Base-by-base conservation (phyloP, 2,113 vertebrate genomes). In the Bucco capensis region DNA sequence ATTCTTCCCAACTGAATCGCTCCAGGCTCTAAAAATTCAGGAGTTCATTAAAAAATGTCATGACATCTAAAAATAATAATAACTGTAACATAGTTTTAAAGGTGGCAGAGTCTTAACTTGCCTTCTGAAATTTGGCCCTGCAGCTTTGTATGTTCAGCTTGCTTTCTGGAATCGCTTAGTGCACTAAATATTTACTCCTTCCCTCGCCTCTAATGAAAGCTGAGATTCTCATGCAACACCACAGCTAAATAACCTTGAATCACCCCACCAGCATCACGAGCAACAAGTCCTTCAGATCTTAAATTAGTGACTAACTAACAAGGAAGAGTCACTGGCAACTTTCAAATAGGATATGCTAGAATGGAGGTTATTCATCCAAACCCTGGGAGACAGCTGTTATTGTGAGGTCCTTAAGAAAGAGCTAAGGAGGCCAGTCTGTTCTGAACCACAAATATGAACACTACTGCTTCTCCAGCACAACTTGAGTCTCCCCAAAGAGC, bases 1-100 rank as follows among this genome's bases (percentile, higher is more conserved):
- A 71, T 72, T 90, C 60, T 70, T 57, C 54, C 69, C 42, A 77
- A 27, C 1, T 64, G 47, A 90, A 72, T 81, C 71, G 57, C 57
- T 94, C 47, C 35, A 60, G 82, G 79, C 51, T 56, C 65, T 81
- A 86, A 89, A 95, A 88, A 83, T 69, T 81, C 69, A 86, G 69
- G 33, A 70, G 47, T 84, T 89, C 54, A 38, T 66, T 88, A 91
- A 83, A 88, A n/a, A 92, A 50, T 6, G 8, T 51, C 33, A 58
- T 28, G 28, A 64, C 72, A 91, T 56, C 76, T 71, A 86, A 83
- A 90, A 90, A 83, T 46, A 83, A 83, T 46, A 83, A 65, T 78
- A 71, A 18, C 24, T 58, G 11, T 53, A 86, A 33, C 6, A 53
- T 19, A 50, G 23, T 86, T 74, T 86, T 74, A 67, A 58, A 89